Evolutionary conservation across 2,113 vertebrate species (phyloP), one percentile per base, ranked within the genome.

Genomic region (Galemys pyrenaicus): DNA sequence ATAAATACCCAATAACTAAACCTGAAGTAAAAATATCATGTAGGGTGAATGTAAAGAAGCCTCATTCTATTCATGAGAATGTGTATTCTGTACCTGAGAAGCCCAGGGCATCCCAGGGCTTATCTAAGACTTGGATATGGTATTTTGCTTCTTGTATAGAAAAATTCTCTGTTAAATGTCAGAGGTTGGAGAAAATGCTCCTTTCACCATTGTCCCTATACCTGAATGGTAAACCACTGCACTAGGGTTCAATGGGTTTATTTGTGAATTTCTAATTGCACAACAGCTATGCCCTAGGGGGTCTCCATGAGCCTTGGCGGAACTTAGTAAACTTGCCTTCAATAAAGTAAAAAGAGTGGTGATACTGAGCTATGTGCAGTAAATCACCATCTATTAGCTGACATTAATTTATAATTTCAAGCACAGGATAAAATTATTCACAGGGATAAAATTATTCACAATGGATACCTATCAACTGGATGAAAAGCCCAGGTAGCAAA

Each of bases 351-450:
- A 87, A 92, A 75, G 44, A 93, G 35, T 16, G 70, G 64, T 83
- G 44, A 65, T 84, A 75, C 75, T 92, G 80, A 95, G 81, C 75
- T 87, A 84, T 64, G 70, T 15, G 67, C 87, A 84, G 85, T 96
- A 94, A 95, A 96, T 94, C 95, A 92, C 75, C 87, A 17, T 89
- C 80, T 84, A 91, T 93, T 93, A 81, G 75, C 81, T 92, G 75
- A 83, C 20, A 70, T 79, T 93, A 93, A 96, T 90, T 95, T 89
- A 94, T 89, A 93, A 96, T 96, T 95, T 96, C 93, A 94, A 77
- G 73, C 70, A 89, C 46, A 87, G 79, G 6, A 92, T 93, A 68
- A 89, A 96, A 95, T 92, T 80, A 89, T 78, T 94, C 70, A 89
- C 46, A 87, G 70, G 83, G 5, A 93, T 93, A 64, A 93, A 95